Evolutionary conservation across 2,113 vertebrate genomes (phyloP), one percentile per base, ranked within the genome.

Genomic region (Pterophyllum scalare): DNA sequence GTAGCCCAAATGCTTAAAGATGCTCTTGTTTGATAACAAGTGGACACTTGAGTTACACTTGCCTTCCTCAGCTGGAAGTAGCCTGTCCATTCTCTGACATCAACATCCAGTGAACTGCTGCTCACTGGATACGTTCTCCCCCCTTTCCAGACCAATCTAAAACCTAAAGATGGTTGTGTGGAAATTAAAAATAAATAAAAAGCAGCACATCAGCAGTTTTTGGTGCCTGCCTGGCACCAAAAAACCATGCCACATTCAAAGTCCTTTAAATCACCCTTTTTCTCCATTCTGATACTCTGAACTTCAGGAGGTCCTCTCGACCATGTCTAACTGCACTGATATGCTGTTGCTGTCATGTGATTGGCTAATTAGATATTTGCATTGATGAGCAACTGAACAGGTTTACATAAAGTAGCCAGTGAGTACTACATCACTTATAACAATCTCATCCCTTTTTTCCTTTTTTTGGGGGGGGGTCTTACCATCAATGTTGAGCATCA

Each of bases 401-500:
- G 5, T 49, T 14, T 49, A 49, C 46, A 17, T 5, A 15, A 17
- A 15, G 14, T 67, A 38, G 14, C 22, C 38, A 67, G 38, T 67
- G 64, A 46, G 64, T 5, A 0, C 46, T 67, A 1, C 3, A 4
- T 46, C 40, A 67, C 40, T 40, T 40, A 28, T 28, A 70, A 49
- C 26, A 20, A 28, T 49, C 40, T 13, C 1, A 49, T 28, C n/a
- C n/a, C n/a, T n/a, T n/a, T n/a, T n/a, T n/a, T n/a, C n/a, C n/a
- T n/a, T n/a, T n/a, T n/a, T n/a, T n/a, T n/a, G n/a, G n/a, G 3
- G 33, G 33, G 5, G 33, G 14, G 28, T 62, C 95, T 52, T 92
- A 99, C 98, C 98, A 13, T 99, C 98, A 0, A 99, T 99, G 90
- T 99, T 99, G 80, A 99, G 98, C 98, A 99, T 99, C 98, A 99